phyloP scores from a whole-genome alignment of 2,113 vertebrate genomes.

The Lanius ludovicianus region DNA sequence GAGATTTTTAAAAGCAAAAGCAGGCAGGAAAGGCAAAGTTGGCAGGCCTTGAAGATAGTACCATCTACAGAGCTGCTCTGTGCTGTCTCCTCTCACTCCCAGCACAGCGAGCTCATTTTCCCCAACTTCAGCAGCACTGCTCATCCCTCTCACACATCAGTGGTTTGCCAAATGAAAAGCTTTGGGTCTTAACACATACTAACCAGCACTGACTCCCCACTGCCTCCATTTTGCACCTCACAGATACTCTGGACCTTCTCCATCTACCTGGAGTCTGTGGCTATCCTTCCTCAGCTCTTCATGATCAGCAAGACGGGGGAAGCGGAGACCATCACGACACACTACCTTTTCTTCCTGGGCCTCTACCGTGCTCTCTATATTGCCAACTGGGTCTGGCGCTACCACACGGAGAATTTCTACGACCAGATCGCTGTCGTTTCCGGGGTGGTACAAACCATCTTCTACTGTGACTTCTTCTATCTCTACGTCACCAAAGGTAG shows the following conservation, averaged over 20 bases:
- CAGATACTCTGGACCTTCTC: constrained; percentile 98
- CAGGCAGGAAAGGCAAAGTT: background rate
- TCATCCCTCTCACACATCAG: background rate
- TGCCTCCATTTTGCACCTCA: background rate
- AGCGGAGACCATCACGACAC: constrained; percentile 95
- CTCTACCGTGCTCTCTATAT: constrained; percentile 93
- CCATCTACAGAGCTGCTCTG: background rate
- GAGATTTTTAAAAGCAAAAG: background rate
- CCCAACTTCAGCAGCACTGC: background rate
- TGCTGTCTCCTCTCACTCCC: background rate
- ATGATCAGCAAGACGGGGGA: constrained; percentile 98
- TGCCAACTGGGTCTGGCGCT: constrained; percentile 96
- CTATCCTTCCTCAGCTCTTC: constrained; percentile 96
- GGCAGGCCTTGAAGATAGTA: background rate
- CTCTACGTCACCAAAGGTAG: constrained; percentile 93
- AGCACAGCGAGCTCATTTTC: background rate
- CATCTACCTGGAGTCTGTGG: constrained; percentile 95
- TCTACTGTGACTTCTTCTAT: constrained; percentile 99
- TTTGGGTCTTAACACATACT: background rate
- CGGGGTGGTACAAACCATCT: constrained; percentile 96
- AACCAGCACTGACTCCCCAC: background rate
- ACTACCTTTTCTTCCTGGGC: constrained; percentile 96
- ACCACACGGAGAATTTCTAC: constrained; percentile 90
- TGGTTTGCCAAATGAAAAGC: background rate
- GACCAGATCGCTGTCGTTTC: constrained; percentile 96